Evolutionary conservation across 2,888 invertebrate genomes (phyloP), one percentile per base, ranked within the genome.

Genomic region (Acleris sparsana): DNA sequence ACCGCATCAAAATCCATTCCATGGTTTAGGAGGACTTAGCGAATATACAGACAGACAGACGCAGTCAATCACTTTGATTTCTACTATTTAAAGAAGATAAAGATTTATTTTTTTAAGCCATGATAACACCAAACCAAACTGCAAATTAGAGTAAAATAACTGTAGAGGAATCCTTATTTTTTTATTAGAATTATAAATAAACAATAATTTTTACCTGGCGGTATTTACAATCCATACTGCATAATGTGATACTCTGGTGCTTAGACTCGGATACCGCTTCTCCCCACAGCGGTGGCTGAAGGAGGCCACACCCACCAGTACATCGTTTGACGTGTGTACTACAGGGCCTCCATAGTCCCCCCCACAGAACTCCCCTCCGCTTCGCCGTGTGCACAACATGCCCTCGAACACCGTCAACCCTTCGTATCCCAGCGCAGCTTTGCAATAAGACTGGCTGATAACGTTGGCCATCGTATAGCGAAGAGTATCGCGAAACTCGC

Each of bases 401-500:
- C 51, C 62, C 5, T 39, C 61, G 5, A 52, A 52, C 18, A 66
- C 57, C 13, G 46, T 51, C 3, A 66, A 16, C 4, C 66, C 66
- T 18, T 66, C 66, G 48, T 62, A 66, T 7, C 66, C 62, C 0
- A 66, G 57, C 17, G 62, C 22, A n/a, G 62, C 56, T 20, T 46
- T 62, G 25, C 66, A 66, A 52, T 62, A 66, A 18, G 66, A 48
- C 39, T 62, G 61, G 56, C 52, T 66, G 46, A 66, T 44, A 33
- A 62, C 25, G 18, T 52, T 62, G 18, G 51, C 56, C 33, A 52
- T 51, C 9, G 55, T 61, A 56, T 65, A 65, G 44, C 66, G 61
- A 16, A 66, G 57, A 6, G 46, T 57, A 52, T 62, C 48, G 3
- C 57, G 51, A 1, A 57, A 33, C 16, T 52, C 53, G 29, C 22